Conservation (phyloP, 2,888 invertebrate species). For the Napeogenes inachia region DNA sequence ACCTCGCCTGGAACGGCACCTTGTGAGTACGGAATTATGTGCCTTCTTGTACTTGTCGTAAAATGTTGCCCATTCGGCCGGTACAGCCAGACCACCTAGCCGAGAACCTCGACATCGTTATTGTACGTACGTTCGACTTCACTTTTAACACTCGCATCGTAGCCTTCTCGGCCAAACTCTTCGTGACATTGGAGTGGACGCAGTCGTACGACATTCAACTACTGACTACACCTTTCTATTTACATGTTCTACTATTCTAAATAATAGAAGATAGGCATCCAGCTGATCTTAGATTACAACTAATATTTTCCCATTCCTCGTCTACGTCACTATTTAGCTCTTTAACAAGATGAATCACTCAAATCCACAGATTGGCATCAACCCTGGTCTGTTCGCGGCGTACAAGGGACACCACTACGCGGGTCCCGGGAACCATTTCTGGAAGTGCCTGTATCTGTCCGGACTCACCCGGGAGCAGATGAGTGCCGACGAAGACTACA, state of each 20-base stretch:
- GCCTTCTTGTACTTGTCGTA: neutral
- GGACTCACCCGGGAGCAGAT: conserved; percentile 96
- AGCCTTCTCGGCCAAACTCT: neutral
- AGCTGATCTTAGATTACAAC: too few species aligned
- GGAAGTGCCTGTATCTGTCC: conserved; percentile 97
- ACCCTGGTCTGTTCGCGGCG: conserved; percentile 97
- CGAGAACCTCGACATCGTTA: conserved; percentile 94
- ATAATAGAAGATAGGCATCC: too few species aligned
- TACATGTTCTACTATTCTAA: too few species aligned
- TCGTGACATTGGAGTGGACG: neutral
- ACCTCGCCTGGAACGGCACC: conserved; percentile 94
- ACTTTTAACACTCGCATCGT: neutral
- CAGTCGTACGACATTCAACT: too few species aligned
- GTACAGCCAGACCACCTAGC: conserved; percentile 81
- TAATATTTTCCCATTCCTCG: too few species aligned
- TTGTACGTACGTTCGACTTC: conserved; percentile 3
- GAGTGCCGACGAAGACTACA: conserved; percentile 97
- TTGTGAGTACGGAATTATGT: conserved; percentile 88
- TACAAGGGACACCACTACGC: conserved; percentile 99
- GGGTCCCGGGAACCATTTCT: conserved; percentile 99
- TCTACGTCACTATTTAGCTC: too few species aligned
- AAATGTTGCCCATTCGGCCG: neutral
- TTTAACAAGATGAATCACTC: neutral
- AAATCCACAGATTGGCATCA: conserved; percentile 91
- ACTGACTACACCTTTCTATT: too few species aligned